Base-by-base conservation (phyloP, 2,797 vertebrate genomes). In the Esox lucius region DNA sequence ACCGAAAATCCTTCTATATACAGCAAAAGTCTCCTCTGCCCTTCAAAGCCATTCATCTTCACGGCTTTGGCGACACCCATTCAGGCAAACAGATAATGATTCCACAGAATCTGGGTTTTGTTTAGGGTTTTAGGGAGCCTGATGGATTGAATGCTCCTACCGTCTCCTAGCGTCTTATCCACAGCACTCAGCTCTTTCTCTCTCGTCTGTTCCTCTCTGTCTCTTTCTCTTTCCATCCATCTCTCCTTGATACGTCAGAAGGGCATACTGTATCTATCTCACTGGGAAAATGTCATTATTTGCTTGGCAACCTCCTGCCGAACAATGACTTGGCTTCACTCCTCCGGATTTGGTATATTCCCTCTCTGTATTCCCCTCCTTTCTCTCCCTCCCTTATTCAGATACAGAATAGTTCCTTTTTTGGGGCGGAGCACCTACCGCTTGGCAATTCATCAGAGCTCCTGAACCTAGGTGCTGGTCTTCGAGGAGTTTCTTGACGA, bases 381-480 rank as follows among this genome's bases (percentile, higher is more conserved):
- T 71, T 70, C 51, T 65, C 65, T 70, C 33, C 68, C 26, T 64
- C 42, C 22, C 31, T 31, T 31, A 31, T 31, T 31, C 3, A 31
- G 28, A 31, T 31, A 31, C 28, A 31, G 28, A 31, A 31, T 31
- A 31, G 28, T 31, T 31, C 28, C 28, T 31, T 31, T 31, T 31
- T 31, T 31, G 28, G 28, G 28, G 28, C 28, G 28, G 28, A 1
- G 28, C 79, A 78, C 53, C 75, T 16, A 73, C 28, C 59, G 49
- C 82, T 86, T 83, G 56, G 78, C 78, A 72, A 82, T 85, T 86
- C 72, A 83, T 17, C 22, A 72, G 31, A 76, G 68, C 53, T 16
- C 65, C 70, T 73, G 74, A 75, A 70, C 72, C 5, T 70, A 24
- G 74, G 82, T 80, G 51, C 53, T 77, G 77, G 69, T 75, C 71